A percentile compares a stretch with the other conserved stretches of the same genome.
Evolutionary conservation across 2,888 invertebrate species (phyloP).

Genomic region (Leptopilina myrica): DNA sequence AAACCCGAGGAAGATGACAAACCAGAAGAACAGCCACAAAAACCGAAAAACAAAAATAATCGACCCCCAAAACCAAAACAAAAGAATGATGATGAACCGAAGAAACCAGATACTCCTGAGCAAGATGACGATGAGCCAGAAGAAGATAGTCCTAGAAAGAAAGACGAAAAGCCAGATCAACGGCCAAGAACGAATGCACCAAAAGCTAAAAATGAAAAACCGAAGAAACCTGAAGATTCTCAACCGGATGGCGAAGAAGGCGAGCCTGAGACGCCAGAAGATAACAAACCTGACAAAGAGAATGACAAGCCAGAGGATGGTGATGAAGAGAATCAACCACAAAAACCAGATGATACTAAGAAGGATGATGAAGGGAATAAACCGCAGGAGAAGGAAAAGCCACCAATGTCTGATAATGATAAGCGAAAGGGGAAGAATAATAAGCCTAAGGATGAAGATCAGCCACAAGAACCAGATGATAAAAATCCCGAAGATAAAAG

Average conservation of each 20-base stretch:
- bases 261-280: too few relatives aligned
- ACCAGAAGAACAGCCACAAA: not conserved
- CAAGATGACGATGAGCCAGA: too few relatives aligned
- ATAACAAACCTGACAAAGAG: too few relatives aligned
- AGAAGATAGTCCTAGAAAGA: too few relatives aligned
- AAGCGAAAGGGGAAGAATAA: too few relatives aligned
- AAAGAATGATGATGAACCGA: too few relatives aligned
- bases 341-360: not conserved
- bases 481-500: too few relatives aligned
- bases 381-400: not conserved
- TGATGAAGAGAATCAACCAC: not conserved
- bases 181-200: not conserved
- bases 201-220: not conserved
- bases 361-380: slow-evolving; percentile 9
- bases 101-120: too few relatives aligned
- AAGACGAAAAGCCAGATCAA: slow-evolving; percentile 14
- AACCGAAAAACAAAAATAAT: not conserved
- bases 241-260: slow-evolving; percentile 14
- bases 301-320: too few relatives aligned
- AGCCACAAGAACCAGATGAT: too few relatives aligned
- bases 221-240: not conserved
- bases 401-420: too few relatives aligned
- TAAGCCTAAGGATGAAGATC: too few relatives aligned
- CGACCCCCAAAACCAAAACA: not conserved
- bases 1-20: slow-evolving; percentile 6